Conservation (phyloP, 2,888 invertebrate genomes). For the Xylocampa areola region DNA sequence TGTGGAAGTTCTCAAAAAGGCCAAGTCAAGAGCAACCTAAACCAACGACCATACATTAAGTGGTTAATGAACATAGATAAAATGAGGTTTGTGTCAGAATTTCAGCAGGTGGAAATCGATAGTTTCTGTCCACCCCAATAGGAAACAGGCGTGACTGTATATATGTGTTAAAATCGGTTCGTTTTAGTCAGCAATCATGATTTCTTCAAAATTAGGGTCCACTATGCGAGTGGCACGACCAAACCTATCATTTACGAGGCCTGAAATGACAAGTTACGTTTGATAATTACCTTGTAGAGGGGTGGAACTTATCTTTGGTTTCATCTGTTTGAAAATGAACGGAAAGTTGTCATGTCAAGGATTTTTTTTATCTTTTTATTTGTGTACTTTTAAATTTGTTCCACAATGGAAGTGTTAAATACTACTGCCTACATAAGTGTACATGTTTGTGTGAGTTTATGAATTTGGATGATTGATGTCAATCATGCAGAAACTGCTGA, state of each 20-base stretch:
- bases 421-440: too few species aligned
- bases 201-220: slow-evolving; percentile 63
- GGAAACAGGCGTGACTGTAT: too few species aligned
- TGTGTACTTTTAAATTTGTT: neutral
- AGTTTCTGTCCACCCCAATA: too few species aligned
- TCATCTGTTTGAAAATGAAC: slow-evolving; percentile 69
- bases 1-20: too few species aligned
- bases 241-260: slow-evolving; percentile 77
- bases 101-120: too few species aligned
- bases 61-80: too few species aligned
- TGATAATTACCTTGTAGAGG: slow-evolving; percentile 73
- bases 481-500: too few species aligned
- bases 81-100: too few species aligned
- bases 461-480: too few species aligned
- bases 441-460: too few species aligned
- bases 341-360: slow-evolving; percentile 56
- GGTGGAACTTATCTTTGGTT: slow-evolving; percentile 70
- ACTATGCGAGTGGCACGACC: slow-evolving; percentile 63
- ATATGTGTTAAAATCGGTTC: slow-evolving; percentile 18
- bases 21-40: too few species aligned
- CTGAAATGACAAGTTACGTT: slow-evolving; percentile 81
- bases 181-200: slow-evolving; percentile 56
- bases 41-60: too few species aligned
- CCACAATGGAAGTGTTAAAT: slow-evolving; percentile 12
- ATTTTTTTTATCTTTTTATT: slow-evolving; percentile 35